A percentile compares a stretch with the other conserved stretches of the same genome.
phyloP scores from a whole-genome alignment of 2,888 invertebrate genomes.

The Eilema griseolum region DNA sequence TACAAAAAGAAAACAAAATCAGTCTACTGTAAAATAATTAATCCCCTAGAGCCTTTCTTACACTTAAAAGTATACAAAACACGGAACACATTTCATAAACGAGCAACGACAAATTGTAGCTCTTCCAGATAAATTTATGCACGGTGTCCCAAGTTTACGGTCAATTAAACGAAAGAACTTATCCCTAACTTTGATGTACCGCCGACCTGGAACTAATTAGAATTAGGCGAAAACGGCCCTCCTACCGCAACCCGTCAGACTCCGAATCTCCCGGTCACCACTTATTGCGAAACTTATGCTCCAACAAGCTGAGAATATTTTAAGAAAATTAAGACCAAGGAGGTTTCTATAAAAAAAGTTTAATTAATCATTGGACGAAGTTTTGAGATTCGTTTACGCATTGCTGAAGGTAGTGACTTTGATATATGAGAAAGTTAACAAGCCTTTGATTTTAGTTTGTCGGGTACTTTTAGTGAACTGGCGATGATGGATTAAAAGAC shows the following conservation, averaged over 20 bases:
- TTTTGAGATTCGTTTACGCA: conserved; percentile 36
- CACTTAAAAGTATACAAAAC: conserved; percentile 15
- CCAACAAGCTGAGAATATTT: conserved; percentile 53
- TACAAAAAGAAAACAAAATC: neutral
- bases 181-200: conserved; percentile 76
- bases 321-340: conserved; percentile 40
- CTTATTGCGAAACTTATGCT: conserved; percentile 61
- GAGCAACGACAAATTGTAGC: conserved; percentile 28
- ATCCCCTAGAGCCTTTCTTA: neutral
- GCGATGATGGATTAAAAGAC: neutral
- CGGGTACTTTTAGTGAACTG: neutral
- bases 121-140: conserved; percentile 67
- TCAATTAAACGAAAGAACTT: conserved; percentile 80
- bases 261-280: conserved; percentile 44
- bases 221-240: conserved; percentile 73
- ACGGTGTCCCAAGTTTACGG: conserved; percentile 69
- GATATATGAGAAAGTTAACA: conserved; percentile 37
- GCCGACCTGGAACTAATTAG: conserved; percentile 80
- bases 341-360: conserved; percentile 46
- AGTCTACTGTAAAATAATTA: conserved; percentile 4
- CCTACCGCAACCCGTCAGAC: conserved; percentile 50
- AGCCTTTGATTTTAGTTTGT: conserved; percentile 29
- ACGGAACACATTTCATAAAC: conserved; percentile 38
- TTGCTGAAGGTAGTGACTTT: conserved; percentile 39
- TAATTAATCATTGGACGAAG: conserved; percentile 44